phyloP scores from a whole-genome alignment of 2,888 invertebrate species.

The Amorpha juglandis region DNA sequence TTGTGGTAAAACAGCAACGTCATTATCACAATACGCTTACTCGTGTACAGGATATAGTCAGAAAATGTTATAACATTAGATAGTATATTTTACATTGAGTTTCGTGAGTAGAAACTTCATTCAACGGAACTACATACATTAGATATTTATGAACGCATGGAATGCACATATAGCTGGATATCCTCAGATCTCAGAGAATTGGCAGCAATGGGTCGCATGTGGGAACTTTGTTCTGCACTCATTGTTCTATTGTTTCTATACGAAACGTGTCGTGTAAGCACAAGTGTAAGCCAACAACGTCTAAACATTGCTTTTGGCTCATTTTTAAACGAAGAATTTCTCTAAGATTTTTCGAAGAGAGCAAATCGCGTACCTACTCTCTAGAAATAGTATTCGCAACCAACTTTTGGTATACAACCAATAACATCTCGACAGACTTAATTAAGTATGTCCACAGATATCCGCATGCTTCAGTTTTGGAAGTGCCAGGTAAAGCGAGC shows the following conservation, averaged over 20 bases:
- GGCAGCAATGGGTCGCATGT: conserved; percentile 65
- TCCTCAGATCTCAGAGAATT: conserved; percentile 70
- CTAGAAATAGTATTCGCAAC: conserved; percentile 32
- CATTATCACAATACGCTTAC: not conserved
- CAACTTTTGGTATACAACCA: conserved; percentile 48
- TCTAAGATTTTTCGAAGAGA: conserved; percentile 33
- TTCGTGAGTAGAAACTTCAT: not conserved
- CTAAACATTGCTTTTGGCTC: conserved; percentile 39
- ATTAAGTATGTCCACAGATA: conserved; percentile 63
- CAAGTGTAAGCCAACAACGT: conserved; percentile 51
- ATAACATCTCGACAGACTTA: conserved; percentile 48
- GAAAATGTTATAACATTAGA: too few species aligned
- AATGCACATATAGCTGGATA: conserved; percentile 56
- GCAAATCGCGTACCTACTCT: conserved; percentile 21
- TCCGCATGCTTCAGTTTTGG: conserved; percentile 52
- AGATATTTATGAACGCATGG: conserved; percentile 30
- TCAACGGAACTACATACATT: conserved; percentile 1
- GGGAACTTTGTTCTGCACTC: conserved; percentile 65
- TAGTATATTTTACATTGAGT: not conserved
- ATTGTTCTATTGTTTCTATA: conserved; percentile 63
- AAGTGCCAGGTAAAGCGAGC: conserved; percentile 63
- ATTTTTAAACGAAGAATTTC: conserved; percentile 36
- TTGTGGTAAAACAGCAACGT: not conserved
- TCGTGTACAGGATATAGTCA: not conserved
- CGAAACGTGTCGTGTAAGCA: conserved; percentile 72